Evolutionary conservation across 2,888 invertebrate genomes (phyloP).

Genomic region (Nymphalis urticae): DNA sequence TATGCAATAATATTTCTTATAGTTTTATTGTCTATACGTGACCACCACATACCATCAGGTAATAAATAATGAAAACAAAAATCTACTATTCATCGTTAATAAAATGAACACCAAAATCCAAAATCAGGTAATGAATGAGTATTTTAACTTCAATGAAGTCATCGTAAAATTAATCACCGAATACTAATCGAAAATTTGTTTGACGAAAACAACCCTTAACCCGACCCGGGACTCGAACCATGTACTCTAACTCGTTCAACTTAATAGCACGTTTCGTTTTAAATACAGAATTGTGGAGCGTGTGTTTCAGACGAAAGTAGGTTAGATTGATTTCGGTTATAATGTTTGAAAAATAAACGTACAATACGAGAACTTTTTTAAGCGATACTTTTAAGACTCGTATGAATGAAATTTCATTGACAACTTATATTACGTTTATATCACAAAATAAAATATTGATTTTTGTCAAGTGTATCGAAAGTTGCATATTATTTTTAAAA

Average conservation of each 20-base stretch:
- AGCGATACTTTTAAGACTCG: not conserved
- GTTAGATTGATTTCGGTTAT: slow-evolving; percentile 22
- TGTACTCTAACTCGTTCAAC: slow-evolving; percentile 28
- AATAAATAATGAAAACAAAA: too few relatives aligned
- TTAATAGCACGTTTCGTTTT: slow-evolving; percentile 28
- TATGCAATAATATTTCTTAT: too few relatives aligned
- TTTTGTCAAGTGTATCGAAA: too few relatives aligned
- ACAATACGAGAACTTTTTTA: not conserved
- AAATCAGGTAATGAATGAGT: not conserved
- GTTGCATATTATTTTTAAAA: too few relatives aligned
- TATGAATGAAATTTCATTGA: not conserved
- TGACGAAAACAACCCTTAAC: slow-evolving; percentile 13
- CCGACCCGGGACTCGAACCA: slow-evolving; percentile 26
- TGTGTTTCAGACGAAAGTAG: slow-evolving; percentile 26
- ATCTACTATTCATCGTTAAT: too few relatives aligned
- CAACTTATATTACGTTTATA: too few relatives aligned
- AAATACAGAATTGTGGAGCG: slow-evolving; percentile 23
- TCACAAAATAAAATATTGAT: too few relatives aligned
- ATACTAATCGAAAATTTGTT: slow-evolving; percentile 13
- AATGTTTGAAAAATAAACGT: not conserved
- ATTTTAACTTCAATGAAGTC: not conserved
- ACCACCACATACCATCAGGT: too few relatives aligned
- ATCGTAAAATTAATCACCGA: slow-evolving; percentile 1
- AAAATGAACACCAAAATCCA: not conserved
- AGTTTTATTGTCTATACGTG: too few relatives aligned